phyloP scores from a whole-genome alignment of 2,888 invertebrate genomes.

The Hedychridium roseum region DNA sequence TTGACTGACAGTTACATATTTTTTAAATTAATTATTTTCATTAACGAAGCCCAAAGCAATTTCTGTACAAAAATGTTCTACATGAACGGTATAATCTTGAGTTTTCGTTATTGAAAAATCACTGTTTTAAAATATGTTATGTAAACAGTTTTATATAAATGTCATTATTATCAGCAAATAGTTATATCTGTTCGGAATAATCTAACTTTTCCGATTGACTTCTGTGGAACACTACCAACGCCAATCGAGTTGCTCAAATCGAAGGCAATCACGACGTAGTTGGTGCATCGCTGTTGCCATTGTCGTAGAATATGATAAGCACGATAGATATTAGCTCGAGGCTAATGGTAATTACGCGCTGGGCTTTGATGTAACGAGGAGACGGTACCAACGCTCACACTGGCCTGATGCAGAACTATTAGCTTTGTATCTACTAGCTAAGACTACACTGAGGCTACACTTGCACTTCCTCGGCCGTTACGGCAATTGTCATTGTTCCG shows the following conservation, averaged over 20 bases:
- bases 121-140: no score
- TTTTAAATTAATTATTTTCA: no score
- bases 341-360: constrained; percentile 53
- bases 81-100: no score
- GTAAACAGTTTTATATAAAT: no score
- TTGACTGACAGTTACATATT: no score
- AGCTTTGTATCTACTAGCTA: constrained; percentile 43
- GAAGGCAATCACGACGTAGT: constrained; percentile 35
- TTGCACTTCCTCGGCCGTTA: no score
- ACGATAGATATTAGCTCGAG: constrained; percentile 48
- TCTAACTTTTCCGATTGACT: constrained; percentile 17
- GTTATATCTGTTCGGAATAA: constrained; percentile 9
- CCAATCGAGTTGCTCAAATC: constrained; percentile 27
- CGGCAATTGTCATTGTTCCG: no score
- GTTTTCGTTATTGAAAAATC: no score
- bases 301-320: constrained; percentile 54
- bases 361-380: constrained; percentile 44
- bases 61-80: no score
- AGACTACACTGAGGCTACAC: no score
- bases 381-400: constrained; percentile 42
- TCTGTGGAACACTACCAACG: constrained; percentile 26
- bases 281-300: constrained; percentile 38
- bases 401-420: constrained; percentile 41
- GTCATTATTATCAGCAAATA: no score
- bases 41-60: no score